Evolutionary conservation across 1,140 invertebrate species (phyloP).

Genomic region (Whitmania pigra): DNA sequence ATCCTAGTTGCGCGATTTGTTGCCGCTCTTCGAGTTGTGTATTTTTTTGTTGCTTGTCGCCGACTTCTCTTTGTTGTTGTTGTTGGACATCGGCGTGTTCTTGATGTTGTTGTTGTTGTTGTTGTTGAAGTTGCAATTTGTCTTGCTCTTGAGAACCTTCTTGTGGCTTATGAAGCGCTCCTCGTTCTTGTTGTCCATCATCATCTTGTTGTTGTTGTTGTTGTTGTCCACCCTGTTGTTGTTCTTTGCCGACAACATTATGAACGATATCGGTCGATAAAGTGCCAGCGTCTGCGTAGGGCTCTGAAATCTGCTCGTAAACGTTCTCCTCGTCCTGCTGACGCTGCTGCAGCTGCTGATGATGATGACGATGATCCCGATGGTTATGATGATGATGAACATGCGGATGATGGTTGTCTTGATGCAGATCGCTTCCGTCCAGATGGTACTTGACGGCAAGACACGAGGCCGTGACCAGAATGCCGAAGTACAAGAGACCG

Average conservation of each 20-base stretch:
- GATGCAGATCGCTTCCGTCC: too few species aligned
- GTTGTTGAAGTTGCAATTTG: conserved; percentile 3
- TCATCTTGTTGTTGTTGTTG: conserved; percentile 6
- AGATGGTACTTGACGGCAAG: too few species aligned
- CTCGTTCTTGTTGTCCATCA: neutral
- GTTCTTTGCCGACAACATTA: neutral
- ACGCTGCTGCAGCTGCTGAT: too few species aligned
- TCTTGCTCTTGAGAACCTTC: neutral
- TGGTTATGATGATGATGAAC: too few species aligned
- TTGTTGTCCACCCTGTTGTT: neutral
- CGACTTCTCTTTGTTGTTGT: neutral
- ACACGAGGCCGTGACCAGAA: too few species aligned
- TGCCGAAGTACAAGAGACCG: too few species aligned
- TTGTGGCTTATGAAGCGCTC: neutral
- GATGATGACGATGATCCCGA: too few species aligned
- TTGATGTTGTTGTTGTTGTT: too few species aligned
- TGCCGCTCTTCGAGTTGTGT: neutral
- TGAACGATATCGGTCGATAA: neutral
- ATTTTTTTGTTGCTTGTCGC: neutral
- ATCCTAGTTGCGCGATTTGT: neutral
- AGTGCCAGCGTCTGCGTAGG: too few species aligned
- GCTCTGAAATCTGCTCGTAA: too few species aligned
- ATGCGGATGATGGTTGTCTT: too few species aligned
- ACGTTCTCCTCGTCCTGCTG: too few species aligned
- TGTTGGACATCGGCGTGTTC: neutral